phyloP scores from a whole-genome alignment of 2,113 vertebrate genomes.

The Periophthalmodon schlosseri region DNA sequence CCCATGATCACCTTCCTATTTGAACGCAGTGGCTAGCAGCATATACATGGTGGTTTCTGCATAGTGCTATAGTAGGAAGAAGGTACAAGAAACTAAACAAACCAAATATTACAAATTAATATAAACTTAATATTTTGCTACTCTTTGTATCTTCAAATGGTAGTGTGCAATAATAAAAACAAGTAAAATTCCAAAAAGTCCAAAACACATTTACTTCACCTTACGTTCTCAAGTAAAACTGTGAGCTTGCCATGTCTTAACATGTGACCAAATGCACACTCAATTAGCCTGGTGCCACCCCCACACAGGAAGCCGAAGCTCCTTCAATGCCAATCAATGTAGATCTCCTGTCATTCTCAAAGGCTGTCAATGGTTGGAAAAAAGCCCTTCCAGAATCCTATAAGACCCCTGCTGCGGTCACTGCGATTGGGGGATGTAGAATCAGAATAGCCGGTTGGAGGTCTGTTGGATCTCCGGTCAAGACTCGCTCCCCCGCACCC shows the following conservation, averaged over 20 bases:
- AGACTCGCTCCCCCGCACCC: conserved; percentile 20
- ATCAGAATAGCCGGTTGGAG: conserved; percentile 52
- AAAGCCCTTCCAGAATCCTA: conserved; percentile 38
- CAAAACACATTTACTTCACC: too few relatives aligned
- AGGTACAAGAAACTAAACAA: too few relatives aligned
- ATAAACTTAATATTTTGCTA: too few relatives aligned
- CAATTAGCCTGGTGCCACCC: conserved; percentile 59
- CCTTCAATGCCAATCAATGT: conserved; percentile 65
- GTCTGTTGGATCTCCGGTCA: conserved; percentile 32
- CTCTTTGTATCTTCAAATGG: too few relatives aligned
- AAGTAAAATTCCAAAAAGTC: too few relatives aligned
- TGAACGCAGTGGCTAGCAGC: too few relatives aligned
- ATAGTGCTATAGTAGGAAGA: too few relatives aligned
- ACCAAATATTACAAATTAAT: too few relatives aligned
- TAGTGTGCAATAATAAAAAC: too few relatives aligned
- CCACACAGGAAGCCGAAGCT: conserved; percentile 43
- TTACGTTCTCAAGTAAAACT: neutral
- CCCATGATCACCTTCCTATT: too few relatives aligned
- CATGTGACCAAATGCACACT: conserved; percentile 60
- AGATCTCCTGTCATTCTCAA: conserved; percentile 73
- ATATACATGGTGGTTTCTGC: too few relatives aligned
- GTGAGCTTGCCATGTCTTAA: conserved; percentile 29
- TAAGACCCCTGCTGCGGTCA: conserved; percentile 49
- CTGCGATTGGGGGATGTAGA: conserved; percentile 54
- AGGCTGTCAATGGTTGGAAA: conserved; percentile 34